Evolutionary conservation across 2,797 vertebrate genomes (phyloP).

Genomic region (Scolopax bukidnonensis): DNA sequence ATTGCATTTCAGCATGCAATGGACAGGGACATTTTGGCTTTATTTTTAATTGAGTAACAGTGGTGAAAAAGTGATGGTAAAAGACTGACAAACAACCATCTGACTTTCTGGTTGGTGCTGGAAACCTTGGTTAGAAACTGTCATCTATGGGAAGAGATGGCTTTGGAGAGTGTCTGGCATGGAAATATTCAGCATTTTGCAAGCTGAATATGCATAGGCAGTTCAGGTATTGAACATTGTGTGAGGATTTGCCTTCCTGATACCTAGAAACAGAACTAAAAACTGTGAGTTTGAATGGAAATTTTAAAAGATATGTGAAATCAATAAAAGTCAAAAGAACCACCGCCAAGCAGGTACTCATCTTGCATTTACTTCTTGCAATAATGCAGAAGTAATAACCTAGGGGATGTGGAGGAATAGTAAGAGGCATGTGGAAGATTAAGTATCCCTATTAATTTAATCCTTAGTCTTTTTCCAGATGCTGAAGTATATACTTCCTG

Average conservation of each 20-base stretch:
- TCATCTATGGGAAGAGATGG: neutral
- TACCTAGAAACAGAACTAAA: neutral
- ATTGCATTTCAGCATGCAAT: neutral
- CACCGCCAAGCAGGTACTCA: neutral
- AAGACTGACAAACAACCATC: neutral
- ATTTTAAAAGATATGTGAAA: neutral
- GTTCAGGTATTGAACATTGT: neutral
- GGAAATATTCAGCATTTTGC: neutral
- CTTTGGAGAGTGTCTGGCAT: neutral
- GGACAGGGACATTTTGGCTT: neutral
- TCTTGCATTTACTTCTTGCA: neutral
- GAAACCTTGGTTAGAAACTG: neutral
- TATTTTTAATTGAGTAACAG: neutral
- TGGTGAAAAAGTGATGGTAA: neutral
- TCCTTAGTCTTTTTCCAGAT: slow-evolving; percentile 58
- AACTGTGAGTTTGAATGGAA: neutral
- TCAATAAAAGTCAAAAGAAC: neutral
- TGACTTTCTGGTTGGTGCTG: neutral
- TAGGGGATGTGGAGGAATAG: slow-evolving; percentile 32
- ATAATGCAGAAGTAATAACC: slow-evolving; percentile 26
- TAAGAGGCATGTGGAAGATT: slow-evolving; percentile 38
- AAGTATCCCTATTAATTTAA: slow-evolving; percentile 57
- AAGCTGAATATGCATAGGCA: neutral
- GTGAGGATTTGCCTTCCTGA: neutral
- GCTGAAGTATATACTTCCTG: neutral